phyloP scores from a whole-genome alignment of 2,797 vertebrate genomes.

The Anguilla megastoma region DNA sequence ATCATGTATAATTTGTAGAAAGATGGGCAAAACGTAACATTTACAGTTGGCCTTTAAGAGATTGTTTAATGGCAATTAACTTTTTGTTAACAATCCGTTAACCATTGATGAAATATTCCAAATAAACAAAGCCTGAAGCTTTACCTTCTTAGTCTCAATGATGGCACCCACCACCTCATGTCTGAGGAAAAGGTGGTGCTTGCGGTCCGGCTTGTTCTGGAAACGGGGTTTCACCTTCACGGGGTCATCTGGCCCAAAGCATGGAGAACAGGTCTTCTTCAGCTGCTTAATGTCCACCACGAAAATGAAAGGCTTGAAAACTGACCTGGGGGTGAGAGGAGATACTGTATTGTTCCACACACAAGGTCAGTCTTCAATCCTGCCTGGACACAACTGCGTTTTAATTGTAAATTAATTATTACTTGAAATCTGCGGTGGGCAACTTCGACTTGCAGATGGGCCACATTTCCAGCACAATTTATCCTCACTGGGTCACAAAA shows the following conservation, averaged over 20 bases:
- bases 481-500: not conserved
- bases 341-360: not conserved
- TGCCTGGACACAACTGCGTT: not conserved
- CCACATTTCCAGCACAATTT: not conserved
- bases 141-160: slow-evolving; percentile 65
- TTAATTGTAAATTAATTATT: not conserved
- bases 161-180: slow-evolving; percentile 76
- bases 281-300: slow-evolving; percentile 72
- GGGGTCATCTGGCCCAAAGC: slow-evolving; percentile 82
- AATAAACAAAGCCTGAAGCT: not conserved
- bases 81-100: not conserved
- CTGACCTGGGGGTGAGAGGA: slow-evolving; percentile 74
- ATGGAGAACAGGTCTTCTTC: slow-evolving; percentile 82
- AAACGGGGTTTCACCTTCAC: slow-evolving; percentile 85
- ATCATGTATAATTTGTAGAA: not conserved
- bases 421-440: not conserved
- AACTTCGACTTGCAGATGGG: not conserved
- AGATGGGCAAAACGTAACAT: not conserved
- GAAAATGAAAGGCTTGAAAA: slow-evolving; percentile 97
- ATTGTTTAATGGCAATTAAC: not conserved
- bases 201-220: slow-evolving; percentile 87
- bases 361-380: not conserved
- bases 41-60: not conserved
- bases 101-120: not conserved
- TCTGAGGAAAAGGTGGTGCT: slow-evolving; percentile 84